Base-by-base conservation (phyloP, 2,888 invertebrate genomes). In the Allolobophora icterica region DNA sequence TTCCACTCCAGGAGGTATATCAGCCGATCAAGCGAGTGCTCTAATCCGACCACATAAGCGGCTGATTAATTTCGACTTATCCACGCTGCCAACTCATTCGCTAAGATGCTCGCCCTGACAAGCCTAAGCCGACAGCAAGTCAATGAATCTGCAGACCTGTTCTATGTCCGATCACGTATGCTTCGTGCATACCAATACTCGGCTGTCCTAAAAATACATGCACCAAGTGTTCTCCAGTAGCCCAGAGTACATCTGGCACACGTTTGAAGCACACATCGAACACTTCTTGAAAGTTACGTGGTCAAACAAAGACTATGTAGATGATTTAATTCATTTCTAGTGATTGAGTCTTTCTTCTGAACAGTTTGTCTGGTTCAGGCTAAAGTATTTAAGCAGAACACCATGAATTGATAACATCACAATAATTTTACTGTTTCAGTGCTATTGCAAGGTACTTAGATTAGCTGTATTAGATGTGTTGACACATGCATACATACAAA, bases 61-160 rank as follows among this genome's bases (percentile, higher is more conserved):
- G 71, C n/a, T 71, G 71, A 71, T 71, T 71, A 71, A 71, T 71
- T 71, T 71, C n/a, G n/a, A n/a, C 71, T n/a, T 71, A 71, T n/a
- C 11, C 71, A 71, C n/a, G 30, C 71, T 11, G 45, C 45, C 45
- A 45, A 45, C 45, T 45, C 45, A 45, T 45, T 13, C 15, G 17
- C 71, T 71, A 71, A n/a, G 71, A 71, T 71, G 71, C n/a, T 71
- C n/a, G n/a, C 71, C 30, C 30, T 71, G 71, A 71, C 71, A 71
- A 71, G 71, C 3, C 71, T 71, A 71, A 71, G 71, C 17, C 71
- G n/a, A n/a, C 71, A 71, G 71, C n/a, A n/a, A n/a, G 30, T 71
- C 71, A 71, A 71, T 71, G 71, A 71, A 71, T 71, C 71, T n/a
- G n/a, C 71, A 30, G 13, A 71, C n/a, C 30, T 45, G 17, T 45